Evolutionary conservation across 2,888 invertebrate genomes (phyloP).

Genomic region (Drosophila macrospina): DNA sequence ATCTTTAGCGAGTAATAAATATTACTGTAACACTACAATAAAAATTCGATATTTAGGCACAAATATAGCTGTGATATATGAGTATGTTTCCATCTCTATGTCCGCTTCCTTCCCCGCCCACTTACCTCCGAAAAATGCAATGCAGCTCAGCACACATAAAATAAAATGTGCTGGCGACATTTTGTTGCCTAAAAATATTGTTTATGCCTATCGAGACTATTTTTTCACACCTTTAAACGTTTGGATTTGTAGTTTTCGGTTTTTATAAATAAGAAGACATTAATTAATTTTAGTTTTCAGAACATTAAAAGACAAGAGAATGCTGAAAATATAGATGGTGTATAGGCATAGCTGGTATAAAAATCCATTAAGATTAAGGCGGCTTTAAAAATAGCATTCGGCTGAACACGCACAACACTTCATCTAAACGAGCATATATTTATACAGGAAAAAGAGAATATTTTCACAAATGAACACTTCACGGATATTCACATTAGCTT

Average conservation of each 20-base stretch:
- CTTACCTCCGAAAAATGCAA: conserved; percentile 67
- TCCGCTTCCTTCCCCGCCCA: conserved; percentile 20
- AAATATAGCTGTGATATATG: conserved; percentile 1
- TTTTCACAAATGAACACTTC: conserved; percentile 32
- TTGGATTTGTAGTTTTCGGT: conserved; percentile 9
- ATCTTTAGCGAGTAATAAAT: not conserved
- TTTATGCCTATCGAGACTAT: conserved; percentile 29
- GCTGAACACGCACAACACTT: conserved; percentile 29
- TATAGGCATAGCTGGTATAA: conserved; percentile 43
- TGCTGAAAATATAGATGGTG: conserved; percentile 63
- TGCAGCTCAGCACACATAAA: conserved; percentile 63
- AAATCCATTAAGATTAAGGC: conserved; percentile 70
- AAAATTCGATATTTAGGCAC: not conserved
- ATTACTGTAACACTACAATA: not conserved
- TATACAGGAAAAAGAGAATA: conserved; percentile 14
- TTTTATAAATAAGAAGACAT: conserved; percentile 55
- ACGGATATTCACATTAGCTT: conserved; percentile 19
- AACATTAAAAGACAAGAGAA: conserved; percentile 21
- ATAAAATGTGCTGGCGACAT: conserved; percentile 67
- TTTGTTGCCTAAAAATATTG: conserved; percentile 44
- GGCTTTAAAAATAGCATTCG: conserved; percentile 67
- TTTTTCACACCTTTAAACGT: conserved; percentile 54
- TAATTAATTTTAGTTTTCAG: conserved; percentile 55
- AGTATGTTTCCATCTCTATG: not conserved
- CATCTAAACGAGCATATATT: conserved; percentile 32